Percentiles rank a stretch among this genome's conserved stretches.
These are phyloP conservation scores for Amaurobius ferox DNA, from an alignment of 2,888 invertebrate genomes.

Conservation along the genomic window DNA sequence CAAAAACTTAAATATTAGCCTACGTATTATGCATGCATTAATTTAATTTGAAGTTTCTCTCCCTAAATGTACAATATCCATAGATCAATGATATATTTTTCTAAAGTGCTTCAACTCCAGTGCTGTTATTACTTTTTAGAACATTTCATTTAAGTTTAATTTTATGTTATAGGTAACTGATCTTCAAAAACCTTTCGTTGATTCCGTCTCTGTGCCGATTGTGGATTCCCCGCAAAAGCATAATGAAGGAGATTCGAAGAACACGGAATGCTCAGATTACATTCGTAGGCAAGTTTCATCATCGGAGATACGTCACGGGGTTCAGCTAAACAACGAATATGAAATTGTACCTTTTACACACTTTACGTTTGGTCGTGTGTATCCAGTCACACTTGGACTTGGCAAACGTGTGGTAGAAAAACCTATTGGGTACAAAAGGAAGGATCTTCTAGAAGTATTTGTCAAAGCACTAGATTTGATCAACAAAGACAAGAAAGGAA, in stretches of 20 bases:
- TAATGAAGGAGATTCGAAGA: neutral
- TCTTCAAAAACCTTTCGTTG: conserved; percentile 64
- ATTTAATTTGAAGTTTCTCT: too few species aligned
- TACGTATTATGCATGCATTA: too few species aligned
- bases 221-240: conserved; percentile 20
- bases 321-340: conserved; percentile 86
- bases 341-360: conserved; percentile 87
- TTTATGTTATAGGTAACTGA: conserved; percentile 49
- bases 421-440: conserved; percentile 85
- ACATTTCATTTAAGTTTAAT: too few species aligned
- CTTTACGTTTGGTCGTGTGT: conserved; percentile 83
- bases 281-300: conserved; percentile 83
- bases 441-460: conserved; percentile 84
- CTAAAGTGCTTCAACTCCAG: too few species aligned
- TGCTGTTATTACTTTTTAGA: too few species aligned
- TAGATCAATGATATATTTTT: too few species aligned
- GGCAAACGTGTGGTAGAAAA: conserved; percentile 88
- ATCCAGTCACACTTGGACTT: conserved; percentile 85
- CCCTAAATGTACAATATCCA: too few species aligned
- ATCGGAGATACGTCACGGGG: conserved; percentile 84
- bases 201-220: conserved; percentile 50
- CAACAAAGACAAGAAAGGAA: conserved; percentile 75
- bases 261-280: conserved; percentile 76
- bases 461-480: conserved; percentile 83
- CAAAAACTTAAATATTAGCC: too few species aligned